Percentiles rank a stretch among this genome's conserved stretches.
phyloP scores from a whole-genome alignment of 2,113 vertebrate species.

The Catharus fuscescens region DNA sequence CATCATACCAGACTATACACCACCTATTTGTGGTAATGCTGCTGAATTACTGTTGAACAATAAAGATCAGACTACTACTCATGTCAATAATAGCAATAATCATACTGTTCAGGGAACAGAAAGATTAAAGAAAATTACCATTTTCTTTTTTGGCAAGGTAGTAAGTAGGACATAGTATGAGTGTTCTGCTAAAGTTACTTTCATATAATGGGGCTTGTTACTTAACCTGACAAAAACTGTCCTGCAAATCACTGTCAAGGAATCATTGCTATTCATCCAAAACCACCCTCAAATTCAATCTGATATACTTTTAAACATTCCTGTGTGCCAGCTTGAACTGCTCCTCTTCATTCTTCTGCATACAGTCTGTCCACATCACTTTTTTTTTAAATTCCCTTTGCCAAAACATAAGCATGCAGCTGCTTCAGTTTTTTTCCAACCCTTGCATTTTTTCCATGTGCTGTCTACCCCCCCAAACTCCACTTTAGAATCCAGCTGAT shows the following conservation, averaged over 20 bases:
- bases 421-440: conserved; percentile 9
- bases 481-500: conserved; percentile 29
- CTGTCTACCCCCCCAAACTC: not conserved
- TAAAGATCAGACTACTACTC: not conserved
- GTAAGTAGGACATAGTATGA: not conserved
- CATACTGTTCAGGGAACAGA: not conserved
- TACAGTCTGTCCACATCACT: not conserved
- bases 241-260: not conserved
- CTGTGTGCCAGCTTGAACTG: not conserved
- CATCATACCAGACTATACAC: not conserved
- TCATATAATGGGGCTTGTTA: not conserved
- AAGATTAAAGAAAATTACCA: not conserved
- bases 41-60: not conserved
- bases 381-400: not conserved
- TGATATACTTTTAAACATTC: not conserved
- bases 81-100: not conserved
- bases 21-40: not conserved
- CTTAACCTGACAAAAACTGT: not conserved
- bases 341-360: not conserved
- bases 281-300: not conserved
- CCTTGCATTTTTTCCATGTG: conserved; percentile 27
- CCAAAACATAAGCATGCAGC: conserved; percentile 32
- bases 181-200: not conserved
- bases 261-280: not conserved
- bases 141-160: not conserved